Evolutionary conservation across 35 echinoderm and acorn worm genomes (phyloP).

Genomic region (Chiridota heheva): DNA sequence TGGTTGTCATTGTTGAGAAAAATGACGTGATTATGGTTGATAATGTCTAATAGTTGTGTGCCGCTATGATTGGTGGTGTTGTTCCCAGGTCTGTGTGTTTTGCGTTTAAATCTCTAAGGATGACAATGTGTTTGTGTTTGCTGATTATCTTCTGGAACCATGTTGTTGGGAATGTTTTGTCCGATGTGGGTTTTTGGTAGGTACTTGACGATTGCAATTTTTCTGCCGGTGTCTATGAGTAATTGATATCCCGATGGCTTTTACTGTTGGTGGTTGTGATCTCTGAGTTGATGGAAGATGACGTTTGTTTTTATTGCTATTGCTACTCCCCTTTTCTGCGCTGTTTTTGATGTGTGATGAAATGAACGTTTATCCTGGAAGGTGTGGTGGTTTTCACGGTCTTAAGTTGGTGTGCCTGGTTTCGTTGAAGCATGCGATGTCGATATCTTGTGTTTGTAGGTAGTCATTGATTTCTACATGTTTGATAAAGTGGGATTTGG

Average conservation of each 20-base stretch:
- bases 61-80: neutral
- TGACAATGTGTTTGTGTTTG: slow-evolving; percentile 3
- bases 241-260: neutral
- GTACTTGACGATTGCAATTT: neutral
- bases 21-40: neutral
- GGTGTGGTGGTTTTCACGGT: neutral
- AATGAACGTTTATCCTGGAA: neutral
- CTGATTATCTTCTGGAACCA: neutral
- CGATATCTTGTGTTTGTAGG: neutral
- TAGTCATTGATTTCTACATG: neutral
- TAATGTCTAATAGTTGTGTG: neutral
- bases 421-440: slow-evolving; percentile 33
- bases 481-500: slow-evolving; percentile 31
- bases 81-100: neutral
- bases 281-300: neutral
- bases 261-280: neutral
- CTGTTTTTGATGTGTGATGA: neutral
- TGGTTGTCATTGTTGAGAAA: slow-evolving; percentile 18
- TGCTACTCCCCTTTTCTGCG: neutral
- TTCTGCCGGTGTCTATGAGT: neutral
- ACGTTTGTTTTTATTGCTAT: neutral
- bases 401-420: neutral
- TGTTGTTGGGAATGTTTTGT: neutral
- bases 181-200: neutral
- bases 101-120: no score